These are phyloP conservation scores for Oreochromis grahami DNA, from an alignment of 2,797 vertebrate species.

Conservation along the genomic window DNA sequence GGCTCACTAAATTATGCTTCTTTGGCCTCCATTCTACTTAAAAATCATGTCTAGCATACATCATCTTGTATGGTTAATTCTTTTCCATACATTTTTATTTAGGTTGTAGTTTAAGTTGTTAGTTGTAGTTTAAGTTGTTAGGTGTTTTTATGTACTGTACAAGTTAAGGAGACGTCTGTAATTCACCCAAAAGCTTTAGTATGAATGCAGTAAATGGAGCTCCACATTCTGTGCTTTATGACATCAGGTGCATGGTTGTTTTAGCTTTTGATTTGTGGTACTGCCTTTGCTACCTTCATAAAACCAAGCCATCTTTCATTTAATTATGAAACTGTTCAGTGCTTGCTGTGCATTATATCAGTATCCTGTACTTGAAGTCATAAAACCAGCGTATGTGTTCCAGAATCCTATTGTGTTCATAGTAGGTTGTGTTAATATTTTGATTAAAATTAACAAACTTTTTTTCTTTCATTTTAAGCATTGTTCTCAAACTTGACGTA, in stretches of 20 bases:
- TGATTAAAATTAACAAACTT: constrained; percentile 26
- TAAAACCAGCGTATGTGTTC: background rate
- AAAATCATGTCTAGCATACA: background rate
- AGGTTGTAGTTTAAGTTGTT: background rate
- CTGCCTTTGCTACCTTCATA: constrained; percentile 20
- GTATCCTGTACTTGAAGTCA: constrained; percentile 3
- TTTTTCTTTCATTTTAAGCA: background rate
- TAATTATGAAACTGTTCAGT: constrained; percentile 1
- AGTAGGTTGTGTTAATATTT: background rate
- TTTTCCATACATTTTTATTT: background rate
- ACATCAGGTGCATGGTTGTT: background rate
- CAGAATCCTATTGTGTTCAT: background rate
- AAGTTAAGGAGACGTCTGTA: background rate
- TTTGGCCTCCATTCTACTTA: background rate
- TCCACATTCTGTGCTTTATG: constrained; percentile 15
- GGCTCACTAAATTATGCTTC: background rate
- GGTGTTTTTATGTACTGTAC: background rate
- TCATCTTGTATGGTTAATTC: background rate
- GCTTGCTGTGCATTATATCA: constrained; percentile 17
- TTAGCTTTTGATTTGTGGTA: constrained; percentile 14
- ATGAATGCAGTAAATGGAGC: background rate
- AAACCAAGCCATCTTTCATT: constrained; percentile 30
- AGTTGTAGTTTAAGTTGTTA: background rate
- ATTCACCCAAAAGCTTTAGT: background rate
- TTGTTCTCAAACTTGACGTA: background rate